Evolutionary conservation across 2,113 vertebrate species (phyloP).

Genomic region (Struthidea cinerea): DNA sequence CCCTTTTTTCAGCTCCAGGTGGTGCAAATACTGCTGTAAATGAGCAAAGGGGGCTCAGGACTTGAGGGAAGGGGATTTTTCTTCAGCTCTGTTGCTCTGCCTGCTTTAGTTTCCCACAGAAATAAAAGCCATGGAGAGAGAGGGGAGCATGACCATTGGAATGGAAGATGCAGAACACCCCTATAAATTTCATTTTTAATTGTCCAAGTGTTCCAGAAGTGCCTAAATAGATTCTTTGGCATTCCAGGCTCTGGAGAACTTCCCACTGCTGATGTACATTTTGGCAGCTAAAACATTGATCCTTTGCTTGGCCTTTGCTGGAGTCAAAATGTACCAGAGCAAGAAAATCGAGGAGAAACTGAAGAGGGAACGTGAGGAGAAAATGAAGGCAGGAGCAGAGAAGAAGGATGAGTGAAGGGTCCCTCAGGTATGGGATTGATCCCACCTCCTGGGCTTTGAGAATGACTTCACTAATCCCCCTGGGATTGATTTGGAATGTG

Average conservation of each 20-base stretch:
- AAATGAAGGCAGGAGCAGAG: slow-evolving; percentile 41
- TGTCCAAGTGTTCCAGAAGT: not conserved
- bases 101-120: not conserved
- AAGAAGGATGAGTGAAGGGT: slow-evolving; percentile 80
- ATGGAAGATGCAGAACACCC: not conserved
- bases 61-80: not conserved
- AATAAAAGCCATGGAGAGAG: not conserved
- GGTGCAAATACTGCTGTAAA: not conserved
- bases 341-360: slow-evolving; percentile 76
- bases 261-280: slow-evolving; percentile 92
- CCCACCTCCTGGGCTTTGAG: not conserved
- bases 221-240: not conserved
- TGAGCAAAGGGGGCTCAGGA: not conserved
- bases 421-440: not conserved
- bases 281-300: slow-evolving; percentile 90
- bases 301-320: slow-evolving; percentile 89
- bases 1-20: not conserved
- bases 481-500: not conserved
- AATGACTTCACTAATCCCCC: not conserved
- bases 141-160: not conserved
- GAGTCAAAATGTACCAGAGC: slow-evolving; percentile 87
- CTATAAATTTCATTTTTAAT: not conserved
- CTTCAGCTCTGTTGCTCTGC: not conserved
- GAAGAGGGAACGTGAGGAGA: slow-evolving; percentile 69
- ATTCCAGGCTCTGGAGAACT: slow-evolving; percentile 83